A percentile compares a stretch with the other conserved stretches of the same genome.
Conservation (phyloP, 2,113 vertebrate species). For the Sitta europaea region DNA sequence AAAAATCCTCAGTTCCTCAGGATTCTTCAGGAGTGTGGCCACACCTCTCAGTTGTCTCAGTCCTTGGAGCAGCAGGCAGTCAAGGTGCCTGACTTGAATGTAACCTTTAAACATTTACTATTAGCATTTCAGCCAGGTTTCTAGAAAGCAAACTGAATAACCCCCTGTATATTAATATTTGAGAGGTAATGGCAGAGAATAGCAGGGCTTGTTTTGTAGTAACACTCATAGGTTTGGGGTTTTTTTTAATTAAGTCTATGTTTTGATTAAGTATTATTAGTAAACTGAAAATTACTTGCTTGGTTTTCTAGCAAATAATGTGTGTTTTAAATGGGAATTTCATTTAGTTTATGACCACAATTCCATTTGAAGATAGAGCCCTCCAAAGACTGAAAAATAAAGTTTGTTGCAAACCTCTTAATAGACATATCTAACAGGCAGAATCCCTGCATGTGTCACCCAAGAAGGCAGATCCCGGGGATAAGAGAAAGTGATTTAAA, state of each 20-base stretch:
- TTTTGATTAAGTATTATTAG: background rate
- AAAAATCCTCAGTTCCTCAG: background rate
- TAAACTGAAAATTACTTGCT: background rate
- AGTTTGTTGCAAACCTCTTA: background rate
- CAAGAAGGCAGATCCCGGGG: background rate
- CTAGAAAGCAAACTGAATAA: background rate
- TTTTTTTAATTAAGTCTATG: background rate
- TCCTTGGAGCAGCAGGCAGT: background rate
- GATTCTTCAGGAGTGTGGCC: background rate
- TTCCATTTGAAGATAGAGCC: background rate
- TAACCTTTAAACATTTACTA: background rate
- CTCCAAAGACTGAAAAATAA: background rate
- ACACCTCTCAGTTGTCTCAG: background rate
- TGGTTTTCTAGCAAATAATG: background rate
- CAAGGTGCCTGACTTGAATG: background rate
- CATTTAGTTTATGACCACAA: background rate
- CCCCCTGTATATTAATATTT: background rate
- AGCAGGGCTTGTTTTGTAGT: background rate
- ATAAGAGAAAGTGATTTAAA: background rate
- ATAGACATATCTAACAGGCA: background rate
- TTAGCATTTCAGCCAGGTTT: background rate
- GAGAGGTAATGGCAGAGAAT: background rate
- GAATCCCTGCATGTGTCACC: background rate
- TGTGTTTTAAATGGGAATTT: background rate
- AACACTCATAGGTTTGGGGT: background rate